Conservation (phyloP, 2,797 vertebrate species). For the Pipistrellus pipistrellus region DNA sequence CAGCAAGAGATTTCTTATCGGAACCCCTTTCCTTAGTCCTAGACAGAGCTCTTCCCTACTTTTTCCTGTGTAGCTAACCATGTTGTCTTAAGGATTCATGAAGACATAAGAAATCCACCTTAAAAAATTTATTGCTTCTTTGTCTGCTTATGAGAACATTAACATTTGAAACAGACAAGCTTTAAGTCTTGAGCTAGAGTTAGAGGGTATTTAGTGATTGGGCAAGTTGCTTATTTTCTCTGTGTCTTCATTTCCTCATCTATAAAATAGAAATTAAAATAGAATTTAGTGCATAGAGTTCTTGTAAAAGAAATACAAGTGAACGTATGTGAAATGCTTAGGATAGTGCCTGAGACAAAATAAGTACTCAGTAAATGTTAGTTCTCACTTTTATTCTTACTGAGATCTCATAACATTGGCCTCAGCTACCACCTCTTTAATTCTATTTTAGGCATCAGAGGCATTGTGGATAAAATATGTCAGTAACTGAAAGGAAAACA, state of each 20-base stretch:
- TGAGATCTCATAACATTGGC: neutral
- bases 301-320: neutral
- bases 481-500: constrained; percentile 55
- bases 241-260: constrained; percentile 20
- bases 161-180: neutral
- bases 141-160: constrained; percentile 1
- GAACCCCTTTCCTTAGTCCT: neutral
- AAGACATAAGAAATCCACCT: neutral
- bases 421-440: neutral
- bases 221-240: neutral
- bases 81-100: neutral
- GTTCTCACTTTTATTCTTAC: neutral
- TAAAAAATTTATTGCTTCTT: neutral
- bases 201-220: neutral
- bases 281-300: neutral
- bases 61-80: neutral
- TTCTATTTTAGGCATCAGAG: neutral
- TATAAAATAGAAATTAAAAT: constrained; percentile 42
- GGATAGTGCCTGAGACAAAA: neutral
- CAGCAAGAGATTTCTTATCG: neutral
- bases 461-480: neutral
- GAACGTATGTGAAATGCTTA: neutral
- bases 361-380: neutral
- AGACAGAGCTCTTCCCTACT: neutral
- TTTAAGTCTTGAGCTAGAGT: neutral